Evolutionary conservation across 1,140 invertebrate genomes (phyloP).

Genomic region (Sitobion miscanthi): DNA sequence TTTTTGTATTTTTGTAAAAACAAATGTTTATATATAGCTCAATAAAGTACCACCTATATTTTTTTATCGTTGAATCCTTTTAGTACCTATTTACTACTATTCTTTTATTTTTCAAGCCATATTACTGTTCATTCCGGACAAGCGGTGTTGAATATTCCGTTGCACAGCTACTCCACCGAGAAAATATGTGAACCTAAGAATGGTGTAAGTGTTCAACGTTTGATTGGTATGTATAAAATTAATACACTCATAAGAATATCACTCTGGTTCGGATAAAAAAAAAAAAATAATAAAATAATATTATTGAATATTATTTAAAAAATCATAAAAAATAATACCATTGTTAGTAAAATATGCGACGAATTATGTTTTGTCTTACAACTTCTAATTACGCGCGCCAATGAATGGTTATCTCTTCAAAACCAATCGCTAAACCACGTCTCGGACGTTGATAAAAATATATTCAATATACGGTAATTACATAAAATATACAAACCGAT

Average conservation of each 20-base stretch:
- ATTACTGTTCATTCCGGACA: neutral
- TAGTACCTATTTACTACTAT: neutral
- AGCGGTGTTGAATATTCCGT: neutral
- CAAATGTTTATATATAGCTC: neutral
- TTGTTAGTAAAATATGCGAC: no score
- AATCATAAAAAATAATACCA: neutral
- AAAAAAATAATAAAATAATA: neutral
- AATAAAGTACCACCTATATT: no score
- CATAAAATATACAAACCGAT: no score
- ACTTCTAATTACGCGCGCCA: neutral
- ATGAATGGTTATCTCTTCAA: neutral
- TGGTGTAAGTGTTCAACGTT: neutral
- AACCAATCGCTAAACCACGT: neutral
- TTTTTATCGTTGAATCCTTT: neutral
- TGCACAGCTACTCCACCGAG: neutral
- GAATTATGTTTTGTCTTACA: no score
- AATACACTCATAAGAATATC: neutral
- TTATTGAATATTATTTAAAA: neutral
- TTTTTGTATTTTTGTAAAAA: neutral
- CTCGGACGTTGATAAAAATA: neutral
- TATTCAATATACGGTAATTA: no score
- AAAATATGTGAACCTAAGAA: neutral
- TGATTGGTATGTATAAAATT: neutral
- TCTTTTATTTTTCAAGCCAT: neutral
- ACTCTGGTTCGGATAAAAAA: neutral